phyloP scores from a whole-genome alignment of 1,140 invertebrate species.

The Tetraneura akinire region DNA sequence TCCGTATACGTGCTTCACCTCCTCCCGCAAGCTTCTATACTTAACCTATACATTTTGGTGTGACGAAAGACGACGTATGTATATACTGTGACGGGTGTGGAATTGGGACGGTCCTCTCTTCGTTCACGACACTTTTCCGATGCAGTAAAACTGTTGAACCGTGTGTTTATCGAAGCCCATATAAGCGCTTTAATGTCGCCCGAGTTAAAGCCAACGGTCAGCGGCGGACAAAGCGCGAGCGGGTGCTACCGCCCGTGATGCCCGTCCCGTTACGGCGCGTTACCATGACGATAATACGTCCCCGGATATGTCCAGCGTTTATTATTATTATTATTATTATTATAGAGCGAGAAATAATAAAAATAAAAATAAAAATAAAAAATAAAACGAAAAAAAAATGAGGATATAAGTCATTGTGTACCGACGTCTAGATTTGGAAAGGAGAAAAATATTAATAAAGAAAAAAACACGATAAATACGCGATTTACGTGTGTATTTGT shows the following conservation, averaged over 20 bases:
- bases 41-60: too few relatives aligned
- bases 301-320: conserved; percentile 43
- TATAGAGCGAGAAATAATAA: background rate
- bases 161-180: conserved; percentile 49
- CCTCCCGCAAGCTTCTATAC: background rate
- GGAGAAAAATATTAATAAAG: too few relatives aligned
- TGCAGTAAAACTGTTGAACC: conserved; percentile 36
- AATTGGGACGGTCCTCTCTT: background rate
- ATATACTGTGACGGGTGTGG: background rate
- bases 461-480: too few relatives aligned
- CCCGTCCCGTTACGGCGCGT: background rate
- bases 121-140: conserved; percentile 44
- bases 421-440: too few relatives aligned
- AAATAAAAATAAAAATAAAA: background rate
- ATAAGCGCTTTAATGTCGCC: conserved; percentile 31
- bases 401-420: too few relatives aligned
- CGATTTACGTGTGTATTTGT: too few relatives aligned
- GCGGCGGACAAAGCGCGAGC: conserved; percentile 11
- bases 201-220: conserved; percentile 29
- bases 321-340: conserved; percentile 16
- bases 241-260: background rate
- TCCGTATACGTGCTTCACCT: background rate
- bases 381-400: too few relatives aligned
- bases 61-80: background rate
- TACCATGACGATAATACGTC: conserved; percentile 35